These are phyloP conservation scores for Cephalopholis sonnerati DNA, from an alignment of 2,113 vertebrate genomes.

Conservation along the genomic window DNA sequence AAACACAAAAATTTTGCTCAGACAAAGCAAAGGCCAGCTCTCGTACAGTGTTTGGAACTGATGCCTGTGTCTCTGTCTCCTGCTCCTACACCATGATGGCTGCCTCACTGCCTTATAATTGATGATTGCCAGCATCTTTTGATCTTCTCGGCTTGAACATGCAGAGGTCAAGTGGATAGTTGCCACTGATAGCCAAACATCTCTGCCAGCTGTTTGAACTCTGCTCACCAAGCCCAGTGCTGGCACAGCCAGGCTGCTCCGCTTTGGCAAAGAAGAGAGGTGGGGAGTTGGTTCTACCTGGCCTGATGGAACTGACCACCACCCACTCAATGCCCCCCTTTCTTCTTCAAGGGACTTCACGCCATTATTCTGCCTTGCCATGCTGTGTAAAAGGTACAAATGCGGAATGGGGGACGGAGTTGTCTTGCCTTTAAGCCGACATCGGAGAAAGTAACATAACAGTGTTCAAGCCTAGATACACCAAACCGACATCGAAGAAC, in stretches of 20 bases:
- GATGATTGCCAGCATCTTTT: slow-evolving; percentile 39
- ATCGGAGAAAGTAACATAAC: too few relatives aligned
- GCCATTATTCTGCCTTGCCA: too few relatives aligned
- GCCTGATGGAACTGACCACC: too few relatives aligned
- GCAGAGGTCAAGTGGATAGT: slow-evolving; percentile 57
- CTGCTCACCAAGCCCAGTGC: not conserved
- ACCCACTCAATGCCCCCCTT: too few relatives aligned
- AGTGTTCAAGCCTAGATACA: too few relatives aligned
- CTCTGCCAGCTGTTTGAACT: slow-evolving; percentile 61
- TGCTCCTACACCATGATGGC: slow-evolving; percentile 4
- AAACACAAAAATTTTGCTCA: slow-evolving; percentile 57
- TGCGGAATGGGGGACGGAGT: too few relatives aligned
- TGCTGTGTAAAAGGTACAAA: too few relatives aligned
- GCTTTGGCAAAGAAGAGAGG: slow-evolving; percentile 32
- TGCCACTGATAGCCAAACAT: slow-evolving; percentile 25
- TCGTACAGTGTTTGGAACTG: not conserved
- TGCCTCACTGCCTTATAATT: slow-evolving; percentile 38
- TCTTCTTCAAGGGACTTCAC: too few relatives aligned
- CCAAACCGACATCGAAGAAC: too few relatives aligned
- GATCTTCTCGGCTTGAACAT: slow-evolving; percentile 46
- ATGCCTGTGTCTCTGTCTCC: not conserved
- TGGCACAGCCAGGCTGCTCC: slow-evolving; percentile 3
- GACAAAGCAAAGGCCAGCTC: slow-evolving; percentile 26
- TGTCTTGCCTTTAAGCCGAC: too few relatives aligned
- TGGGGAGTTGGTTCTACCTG: slow-evolving; percentile 13